Conservation (phyloP, 2,113 vertebrate genomes). For the Microcebus lehilahytsara region DNA sequence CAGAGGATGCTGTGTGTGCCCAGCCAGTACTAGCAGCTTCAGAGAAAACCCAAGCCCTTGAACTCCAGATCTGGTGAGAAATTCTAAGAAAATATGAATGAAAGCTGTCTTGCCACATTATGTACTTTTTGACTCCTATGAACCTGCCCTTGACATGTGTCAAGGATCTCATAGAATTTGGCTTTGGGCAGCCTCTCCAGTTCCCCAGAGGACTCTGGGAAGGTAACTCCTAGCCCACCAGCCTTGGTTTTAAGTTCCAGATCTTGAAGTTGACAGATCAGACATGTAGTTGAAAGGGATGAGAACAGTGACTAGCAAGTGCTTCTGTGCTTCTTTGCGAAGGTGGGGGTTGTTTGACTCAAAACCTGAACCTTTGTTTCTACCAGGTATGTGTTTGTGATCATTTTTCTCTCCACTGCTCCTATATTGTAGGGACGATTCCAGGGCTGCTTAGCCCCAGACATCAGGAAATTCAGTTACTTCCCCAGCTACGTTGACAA, state of each 20-base stretch:
- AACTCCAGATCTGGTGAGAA: conserved; percentile 16
- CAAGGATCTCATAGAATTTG: background rate
- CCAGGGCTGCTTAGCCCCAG: conserved; percentile 92
- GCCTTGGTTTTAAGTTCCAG: conserved; percentile 6
- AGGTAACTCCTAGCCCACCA: background rate
- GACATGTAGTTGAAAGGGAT: background rate
- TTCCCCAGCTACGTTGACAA: conserved; percentile 95
- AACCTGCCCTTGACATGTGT: background rate
- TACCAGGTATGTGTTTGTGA: background rate
- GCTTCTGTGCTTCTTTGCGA: background rate
- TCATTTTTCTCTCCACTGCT: conserved; percentile 32
- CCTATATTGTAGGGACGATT: conserved; percentile 90
- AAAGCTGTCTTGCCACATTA: background rate
- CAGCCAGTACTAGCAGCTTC: background rate
- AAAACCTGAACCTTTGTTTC: background rate
- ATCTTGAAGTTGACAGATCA: conserved; percentile 18
- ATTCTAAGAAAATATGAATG: background rate
- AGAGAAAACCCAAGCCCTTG: background rate
- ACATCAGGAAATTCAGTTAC: conserved; percentile 99
- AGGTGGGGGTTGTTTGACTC: background rate
- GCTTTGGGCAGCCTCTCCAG: background rate
- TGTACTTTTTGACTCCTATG: background rate
- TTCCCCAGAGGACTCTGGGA: background rate
- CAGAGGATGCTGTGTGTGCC: background rate
- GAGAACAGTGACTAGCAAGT: background rate